phyloP scores from a whole-genome alignment of 2,113 vertebrate genomes.

The Tautogolabrus adspersus region DNA sequence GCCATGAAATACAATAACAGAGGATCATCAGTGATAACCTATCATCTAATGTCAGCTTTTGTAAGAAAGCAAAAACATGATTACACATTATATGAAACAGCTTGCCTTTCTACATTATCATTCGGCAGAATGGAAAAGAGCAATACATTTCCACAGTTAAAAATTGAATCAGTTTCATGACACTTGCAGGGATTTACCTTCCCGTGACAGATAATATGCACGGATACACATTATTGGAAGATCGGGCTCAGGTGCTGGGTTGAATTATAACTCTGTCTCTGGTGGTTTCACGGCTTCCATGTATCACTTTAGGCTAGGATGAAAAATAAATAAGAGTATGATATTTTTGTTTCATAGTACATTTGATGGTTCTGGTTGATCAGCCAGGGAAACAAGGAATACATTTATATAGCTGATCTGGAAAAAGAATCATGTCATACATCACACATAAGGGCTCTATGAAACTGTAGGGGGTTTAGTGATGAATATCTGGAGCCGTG shows the following conservation, averaged over 20 bases:
- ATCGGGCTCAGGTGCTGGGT: conserved; percentile 18
- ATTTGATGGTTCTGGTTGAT: neutral
- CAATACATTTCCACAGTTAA: neutral
- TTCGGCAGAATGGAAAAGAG: conserved; percentile 2
- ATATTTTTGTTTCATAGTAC: neutral
- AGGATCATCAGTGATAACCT: conserved; percentile 19
- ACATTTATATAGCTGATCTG: neutral
- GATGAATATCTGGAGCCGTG: neutral
- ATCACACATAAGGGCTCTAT: neutral
- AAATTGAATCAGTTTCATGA: conserved; percentile 39
- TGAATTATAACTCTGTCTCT: neutral
- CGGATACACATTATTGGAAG: conserved; percentile 21
- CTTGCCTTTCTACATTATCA: conserved; percentile 7
- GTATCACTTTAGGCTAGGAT: neutral
- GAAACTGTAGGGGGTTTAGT: neutral
- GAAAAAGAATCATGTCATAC: neutral
- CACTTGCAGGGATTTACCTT: conserved; percentile 28
- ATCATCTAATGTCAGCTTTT: neutral
- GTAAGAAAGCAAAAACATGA: conserved; percentile 2
- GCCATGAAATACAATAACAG: conserved; percentile 32
- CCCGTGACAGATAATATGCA: conserved; percentile 38
- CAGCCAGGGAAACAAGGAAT: neutral
- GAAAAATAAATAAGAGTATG: neutral
- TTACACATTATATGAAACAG: neutral
- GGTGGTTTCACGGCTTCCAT: conserved; percentile 1